A percentile compares a stretch with the other conserved stretches of the same genome.
Conservation (phyloP, 1,140 invertebrate genomes). For the Solenopsis invicta region DNA sequence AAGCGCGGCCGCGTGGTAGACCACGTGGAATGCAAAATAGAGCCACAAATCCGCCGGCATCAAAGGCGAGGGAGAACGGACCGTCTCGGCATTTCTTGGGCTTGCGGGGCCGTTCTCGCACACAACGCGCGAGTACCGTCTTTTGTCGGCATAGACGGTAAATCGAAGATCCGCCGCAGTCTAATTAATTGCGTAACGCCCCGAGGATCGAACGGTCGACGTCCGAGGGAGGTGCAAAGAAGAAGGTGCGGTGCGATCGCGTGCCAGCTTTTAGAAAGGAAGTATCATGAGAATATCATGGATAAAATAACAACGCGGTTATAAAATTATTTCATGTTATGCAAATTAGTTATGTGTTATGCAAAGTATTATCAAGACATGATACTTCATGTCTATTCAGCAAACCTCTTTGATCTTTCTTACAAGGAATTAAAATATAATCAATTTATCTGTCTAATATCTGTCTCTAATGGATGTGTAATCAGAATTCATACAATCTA, state of each 20-base stretch:
- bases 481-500: background rate
- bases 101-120: slow-evolving; percentile 41
- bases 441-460: slow-evolving; percentile 2
- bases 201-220: slow-evolving; percentile 64
- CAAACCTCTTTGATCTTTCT: background rate
- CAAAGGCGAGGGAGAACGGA: slow-evolving; percentile 74
- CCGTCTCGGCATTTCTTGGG: slow-evolving; percentile 77
- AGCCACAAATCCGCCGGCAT: slow-evolving; percentile 79
- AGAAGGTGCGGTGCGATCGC: slow-evolving; percentile 29
- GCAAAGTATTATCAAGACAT: background rate
- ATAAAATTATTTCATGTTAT: slow-evolving; percentile 16
- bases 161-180: slow-evolving; percentile 70
- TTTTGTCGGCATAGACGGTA: slow-evolving; percentile 58
- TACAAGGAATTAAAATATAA: background rate
- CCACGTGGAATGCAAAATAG: slow-evolving; percentile 83
- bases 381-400: background rate
- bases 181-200: slow-evolving; percentile 77
- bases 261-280: slow-evolving; percentile 35
- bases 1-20: slow-evolving; percentile 74
- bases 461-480: background rate
- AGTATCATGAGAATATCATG: background rate
- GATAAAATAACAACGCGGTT: slow-evolving; percentile 4
- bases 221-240: slow-evolving; percentile 57
- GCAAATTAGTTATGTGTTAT: background rate
- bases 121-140: slow-evolving; percentile 22